Evolutionary conservation across 35 echinoderm and acorn worm genomes (phyloP).

Genomic region (Hemicentrotus pulcherrimus): DNA sequence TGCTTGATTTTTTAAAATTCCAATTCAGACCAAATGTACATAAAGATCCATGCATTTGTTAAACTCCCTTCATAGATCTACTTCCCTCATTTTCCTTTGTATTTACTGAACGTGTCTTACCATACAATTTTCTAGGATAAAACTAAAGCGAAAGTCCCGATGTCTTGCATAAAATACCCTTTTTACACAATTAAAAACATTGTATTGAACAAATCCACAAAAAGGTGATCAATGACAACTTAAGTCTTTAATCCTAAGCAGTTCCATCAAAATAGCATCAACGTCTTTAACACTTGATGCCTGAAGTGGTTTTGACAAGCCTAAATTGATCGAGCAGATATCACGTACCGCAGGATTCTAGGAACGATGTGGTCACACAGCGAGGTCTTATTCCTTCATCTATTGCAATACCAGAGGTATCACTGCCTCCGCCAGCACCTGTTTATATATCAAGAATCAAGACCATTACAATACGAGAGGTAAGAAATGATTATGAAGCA

Average conservation of each 20-base stretch:
- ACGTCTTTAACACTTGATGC: not conserved
- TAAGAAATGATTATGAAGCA: not conserved
- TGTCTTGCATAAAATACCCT: not conserved
- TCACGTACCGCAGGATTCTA: not conserved
- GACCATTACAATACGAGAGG: not conserved
- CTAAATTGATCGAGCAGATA: not conserved
- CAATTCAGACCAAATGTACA: too few species aligned
- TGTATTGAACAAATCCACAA: too few species aligned
- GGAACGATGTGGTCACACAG: conserved; percentile 15
- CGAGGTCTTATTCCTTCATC: not conserved
- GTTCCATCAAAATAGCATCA: not conserved
- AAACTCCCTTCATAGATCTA: too few species aligned
- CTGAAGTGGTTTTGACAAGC: not conserved
- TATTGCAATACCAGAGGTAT: not conserved
- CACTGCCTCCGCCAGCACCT: not conserved
- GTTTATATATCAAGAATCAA: not conserved
- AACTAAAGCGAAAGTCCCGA: not conserved
- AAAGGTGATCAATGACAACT: not conserved
- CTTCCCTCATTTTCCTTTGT: too few species aligned
- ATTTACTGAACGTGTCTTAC: not conserved
- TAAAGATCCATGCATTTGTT: too few species aligned
- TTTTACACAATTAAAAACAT: not conserved
- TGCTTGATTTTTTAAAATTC: too few species aligned
- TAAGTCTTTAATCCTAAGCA: not conserved
- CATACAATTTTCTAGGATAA: not conserved